phyloP scores from a whole-genome alignment of 1,140 invertebrate species.

The Cotesia typhae region DNA sequence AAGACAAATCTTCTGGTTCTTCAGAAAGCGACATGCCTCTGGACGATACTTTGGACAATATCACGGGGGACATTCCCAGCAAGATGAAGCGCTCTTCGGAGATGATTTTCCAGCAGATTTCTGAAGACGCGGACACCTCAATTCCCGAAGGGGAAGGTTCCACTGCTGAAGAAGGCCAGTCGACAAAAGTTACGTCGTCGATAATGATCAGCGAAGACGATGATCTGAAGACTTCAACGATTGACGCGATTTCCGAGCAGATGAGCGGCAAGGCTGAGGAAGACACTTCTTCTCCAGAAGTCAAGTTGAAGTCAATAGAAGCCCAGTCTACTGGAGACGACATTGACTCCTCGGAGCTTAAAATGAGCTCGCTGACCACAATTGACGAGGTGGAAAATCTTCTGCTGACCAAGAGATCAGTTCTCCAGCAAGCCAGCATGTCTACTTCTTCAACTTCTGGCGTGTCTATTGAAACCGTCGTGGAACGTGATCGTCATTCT shows the following conservation, averaged over 20 bases:
- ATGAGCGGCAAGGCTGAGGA: conserved; percentile 17
- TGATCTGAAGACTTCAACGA: conserved; percentile 26
- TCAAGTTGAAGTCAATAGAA: conserved; percentile 29
- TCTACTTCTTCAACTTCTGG: conserved; percentile 61
- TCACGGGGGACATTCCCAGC: conserved; percentile 64
- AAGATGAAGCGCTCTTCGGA: conserved; percentile 89
- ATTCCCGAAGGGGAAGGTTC: conserved; percentile 45
- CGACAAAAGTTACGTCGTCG: conserved; percentile 40
- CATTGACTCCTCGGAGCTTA: conserved; percentile 39
- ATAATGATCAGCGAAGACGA: conserved; percentile 31
- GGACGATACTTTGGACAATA: conserved; percentile 47
- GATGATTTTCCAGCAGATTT: conserved; percentile 84
- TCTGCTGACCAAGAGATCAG: conserved; percentile 28
- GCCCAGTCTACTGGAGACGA: conserved; percentile 34
- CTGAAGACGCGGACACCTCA: conserved; percentile 47
- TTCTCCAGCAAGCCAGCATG: conserved; percentile 58
- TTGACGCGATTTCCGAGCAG: conserved; percentile 21
- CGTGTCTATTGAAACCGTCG: conserved; percentile 61
- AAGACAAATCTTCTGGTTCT: conserved; percentile 53
- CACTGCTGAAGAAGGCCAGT: conserved; percentile 40
- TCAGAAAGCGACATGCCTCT: conserved; percentile 49
- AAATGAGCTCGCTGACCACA: conserved; percentile 28
- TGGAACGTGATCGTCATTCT: conserved; percentile 71
- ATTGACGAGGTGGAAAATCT: conserved; percentile 19
- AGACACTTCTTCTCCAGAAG: conserved; percentile 24